Evolutionary conservation across 2,113 vertebrate genomes (phyloP).

Genomic region (Gila orcuttii): DNA sequence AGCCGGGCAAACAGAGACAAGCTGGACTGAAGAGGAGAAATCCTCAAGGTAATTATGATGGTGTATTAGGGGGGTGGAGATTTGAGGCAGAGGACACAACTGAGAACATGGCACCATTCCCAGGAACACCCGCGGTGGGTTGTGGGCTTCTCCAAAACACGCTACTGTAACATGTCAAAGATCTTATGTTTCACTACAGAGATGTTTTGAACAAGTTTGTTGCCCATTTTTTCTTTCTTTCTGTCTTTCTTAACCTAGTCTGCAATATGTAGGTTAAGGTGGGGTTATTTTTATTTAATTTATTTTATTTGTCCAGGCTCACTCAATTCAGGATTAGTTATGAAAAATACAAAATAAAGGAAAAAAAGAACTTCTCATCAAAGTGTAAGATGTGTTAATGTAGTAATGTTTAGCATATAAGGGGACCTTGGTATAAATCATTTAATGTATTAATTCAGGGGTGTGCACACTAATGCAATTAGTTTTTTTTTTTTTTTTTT

Average conservation of each 20-base stretch:
- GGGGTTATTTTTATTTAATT: too few species aligned
- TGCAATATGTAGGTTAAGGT: too few species aligned
- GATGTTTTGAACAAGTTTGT: neutral
- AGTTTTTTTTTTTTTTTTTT: too few species aligned
- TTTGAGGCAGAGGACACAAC: slow-evolving; percentile 45
- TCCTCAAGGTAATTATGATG: slow-evolving; percentile 70
- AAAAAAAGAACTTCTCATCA: neutral
- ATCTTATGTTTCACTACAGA: neutral
- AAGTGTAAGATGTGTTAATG: neutral
- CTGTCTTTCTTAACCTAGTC: neutral
- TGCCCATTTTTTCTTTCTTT: neutral
- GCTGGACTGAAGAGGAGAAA: slow-evolving; percentile 59
- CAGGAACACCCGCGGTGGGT: slow-evolving; percentile 60
- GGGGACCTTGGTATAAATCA: neutral
- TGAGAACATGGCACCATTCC: slow-evolving; percentile 64
- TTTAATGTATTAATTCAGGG: too few species aligned
- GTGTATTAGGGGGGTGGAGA: slow-evolving; percentile 60
- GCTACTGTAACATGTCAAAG: slow-evolving; percentile 62
- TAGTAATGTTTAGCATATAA: neutral
- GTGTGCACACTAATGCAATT: too few species aligned
- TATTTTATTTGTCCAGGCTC: too few species aligned
- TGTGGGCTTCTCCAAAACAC: slow-evolving; percentile 58
- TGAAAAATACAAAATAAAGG: too few species aligned
- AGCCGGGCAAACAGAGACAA: slow-evolving; percentile 58
- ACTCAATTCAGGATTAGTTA: too few species aligned